Conservation (phyloP, 2,888 invertebrate species). For the Torymus auratus region DNA sequence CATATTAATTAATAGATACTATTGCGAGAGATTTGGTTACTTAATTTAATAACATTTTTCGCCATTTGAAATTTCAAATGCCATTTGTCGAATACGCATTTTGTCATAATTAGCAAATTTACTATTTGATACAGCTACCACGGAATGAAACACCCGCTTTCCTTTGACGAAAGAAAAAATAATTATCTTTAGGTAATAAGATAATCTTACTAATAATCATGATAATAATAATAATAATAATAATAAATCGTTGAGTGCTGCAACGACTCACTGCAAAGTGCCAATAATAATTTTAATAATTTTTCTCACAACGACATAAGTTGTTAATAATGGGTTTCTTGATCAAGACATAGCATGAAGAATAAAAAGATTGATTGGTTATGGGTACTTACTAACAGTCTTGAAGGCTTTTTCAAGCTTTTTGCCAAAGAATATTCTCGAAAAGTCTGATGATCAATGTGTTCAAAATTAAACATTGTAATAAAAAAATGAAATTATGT, state of each 20-base stretch:
- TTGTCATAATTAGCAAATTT: neutral
- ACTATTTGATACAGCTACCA: slow-evolving; percentile 7
- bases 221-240: slow-evolving; percentile 8
- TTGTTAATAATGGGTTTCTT: slow-evolving; percentile 14
- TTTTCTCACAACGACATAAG: neutral
- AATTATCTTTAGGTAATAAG: neutral
- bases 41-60: neutral
- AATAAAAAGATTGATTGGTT: no score
- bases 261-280: slow-evolving; percentile 24
- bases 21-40: neutral
- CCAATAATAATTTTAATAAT: slow-evolving; percentile 23
- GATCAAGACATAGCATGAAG: neutral
- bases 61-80: neutral
- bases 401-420: no score
- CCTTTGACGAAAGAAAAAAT: neutral
- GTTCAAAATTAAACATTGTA: no score
- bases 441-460: no score
- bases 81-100: slow-evolving; percentile 19
- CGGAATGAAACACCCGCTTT: slow-evolving; percentile 11
- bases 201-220: slow-evolving; percentile 5
- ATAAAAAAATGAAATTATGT: no score
- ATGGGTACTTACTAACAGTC: no score
- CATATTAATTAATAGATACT: slow-evolving; percentile 7
- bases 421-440: no score
- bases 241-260: neutral